Conservation (phyloP, 2,113 vertebrate genomes). For the Fulica atra region DNA sequence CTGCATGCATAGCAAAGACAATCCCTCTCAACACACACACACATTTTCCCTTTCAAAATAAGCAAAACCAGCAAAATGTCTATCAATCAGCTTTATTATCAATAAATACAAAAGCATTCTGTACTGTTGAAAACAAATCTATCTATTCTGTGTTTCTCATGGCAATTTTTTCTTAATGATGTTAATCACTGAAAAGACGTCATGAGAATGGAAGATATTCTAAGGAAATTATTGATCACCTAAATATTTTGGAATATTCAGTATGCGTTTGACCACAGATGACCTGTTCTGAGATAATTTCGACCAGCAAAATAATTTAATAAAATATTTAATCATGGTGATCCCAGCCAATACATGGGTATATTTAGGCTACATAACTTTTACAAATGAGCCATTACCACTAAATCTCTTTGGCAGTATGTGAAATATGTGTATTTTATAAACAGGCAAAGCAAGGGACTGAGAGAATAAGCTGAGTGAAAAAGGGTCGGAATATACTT, state of each 20-base stretch:
- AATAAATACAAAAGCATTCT: neutral
- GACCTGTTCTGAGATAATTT: neutral
- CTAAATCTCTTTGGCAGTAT: neutral
- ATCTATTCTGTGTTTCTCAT: neutral
- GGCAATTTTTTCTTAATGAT: neutral
- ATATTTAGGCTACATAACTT: neutral
- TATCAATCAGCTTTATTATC: neutral
- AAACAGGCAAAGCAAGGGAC: neutral
- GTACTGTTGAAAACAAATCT: neutral
- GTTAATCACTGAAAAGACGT: neutral
- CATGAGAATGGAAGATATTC: neutral
- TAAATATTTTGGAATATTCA: neutral
- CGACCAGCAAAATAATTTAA: neutral
- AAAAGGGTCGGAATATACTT: neutral
- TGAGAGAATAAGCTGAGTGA: neutral
- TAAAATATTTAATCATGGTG: neutral
- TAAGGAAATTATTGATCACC: neutral
- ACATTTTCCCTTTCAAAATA: neutral
- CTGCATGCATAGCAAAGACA: neutral
- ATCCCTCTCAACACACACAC: neutral
- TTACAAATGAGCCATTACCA: fast-evolving
- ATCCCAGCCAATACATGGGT: neutral
- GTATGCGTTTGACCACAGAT: neutral
- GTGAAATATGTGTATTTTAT: neutral
- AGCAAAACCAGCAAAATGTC: neutral